Percentiles rank a stretch among this genome's conserved stretches.
These are phyloP conservation scores for Lepidurus apus DNA, from an alignment of 1,140 invertebrate species.

Conservation along the genomic window DNA sequence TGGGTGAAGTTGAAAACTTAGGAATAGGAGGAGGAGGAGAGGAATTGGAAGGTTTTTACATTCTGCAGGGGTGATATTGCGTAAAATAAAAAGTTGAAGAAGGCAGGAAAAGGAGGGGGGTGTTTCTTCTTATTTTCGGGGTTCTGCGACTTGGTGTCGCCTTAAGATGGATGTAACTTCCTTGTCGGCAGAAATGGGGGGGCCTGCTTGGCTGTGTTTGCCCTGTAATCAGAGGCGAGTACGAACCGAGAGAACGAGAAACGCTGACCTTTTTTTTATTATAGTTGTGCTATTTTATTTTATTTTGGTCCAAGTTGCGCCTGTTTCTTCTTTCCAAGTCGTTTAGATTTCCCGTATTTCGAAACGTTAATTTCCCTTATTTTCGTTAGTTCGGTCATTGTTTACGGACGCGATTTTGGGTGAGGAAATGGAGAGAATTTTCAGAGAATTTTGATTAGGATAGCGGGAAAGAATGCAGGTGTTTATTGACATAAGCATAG, in stretches of 20 bases:
- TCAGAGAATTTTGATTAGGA: neutral
- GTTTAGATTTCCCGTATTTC: too few relatives aligned
- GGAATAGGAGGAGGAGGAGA: neutral
- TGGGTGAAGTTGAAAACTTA: neutral
- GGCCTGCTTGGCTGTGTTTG: neutral
- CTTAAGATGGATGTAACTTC: conserved; percentile 19
- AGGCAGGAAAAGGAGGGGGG: neutral
- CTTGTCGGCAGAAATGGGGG: conserved; percentile 14
- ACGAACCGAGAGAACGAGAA: conserved; percentile 8
- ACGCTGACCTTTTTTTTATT: conserved; percentile 21
- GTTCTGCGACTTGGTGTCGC: conserved; percentile 14
- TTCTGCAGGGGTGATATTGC: conserved; percentile 2
- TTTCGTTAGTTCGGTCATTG: neutral
- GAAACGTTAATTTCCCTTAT: too few relatives aligned
- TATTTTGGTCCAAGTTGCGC: neutral
- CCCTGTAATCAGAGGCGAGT: conserved; percentile 20
- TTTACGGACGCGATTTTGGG: neutral
- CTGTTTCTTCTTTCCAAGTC: too few relatives aligned
- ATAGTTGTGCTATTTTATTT: conserved; percentile 12
- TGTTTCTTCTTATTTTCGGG: conserved; percentile 10
- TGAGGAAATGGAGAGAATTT: neutral
- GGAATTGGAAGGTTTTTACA: conserved; percentile 15
- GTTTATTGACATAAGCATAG: neutral
- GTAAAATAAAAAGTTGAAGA: conserved; percentile 2
- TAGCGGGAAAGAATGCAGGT: neutral